Conservation (phyloP, 2,888 invertebrate species). For the Argyra leucocephala region DNA sequence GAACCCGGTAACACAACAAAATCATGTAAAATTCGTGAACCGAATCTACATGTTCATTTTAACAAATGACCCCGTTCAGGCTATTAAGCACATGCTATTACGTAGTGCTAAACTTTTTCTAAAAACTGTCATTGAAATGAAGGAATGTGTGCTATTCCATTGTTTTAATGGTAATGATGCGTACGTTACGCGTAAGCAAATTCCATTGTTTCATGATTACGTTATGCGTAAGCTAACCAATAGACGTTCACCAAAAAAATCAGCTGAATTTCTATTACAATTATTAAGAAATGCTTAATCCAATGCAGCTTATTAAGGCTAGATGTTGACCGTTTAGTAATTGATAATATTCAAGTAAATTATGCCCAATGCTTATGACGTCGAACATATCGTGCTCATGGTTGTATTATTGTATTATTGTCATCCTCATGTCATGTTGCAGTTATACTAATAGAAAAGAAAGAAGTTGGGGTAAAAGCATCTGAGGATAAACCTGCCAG, state of each 20-base stretch:
- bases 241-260: constrained; percentile 98
- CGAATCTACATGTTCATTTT: constrained; percentile 97
- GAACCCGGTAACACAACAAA: constrained; percentile 95
- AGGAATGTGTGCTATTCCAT: constrained; percentile 97
- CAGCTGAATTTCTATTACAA: constrained; percentile 94
- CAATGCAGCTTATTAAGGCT: constrained; percentile 92
- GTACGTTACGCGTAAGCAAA: constrained; percentile 97
- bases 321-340: constrained; percentile 92
- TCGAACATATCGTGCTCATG: constrained; percentile 97
- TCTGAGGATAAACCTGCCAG: constrained; percentile 77
- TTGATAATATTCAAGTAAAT: constrained; percentile 96
- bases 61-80: constrained; percentile 97
- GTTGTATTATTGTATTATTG: constrained; percentile 99
- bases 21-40: constrained; percentile 97
- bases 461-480: constrained; percentile 82
- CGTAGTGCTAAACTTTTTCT: constrained; percentile 88
- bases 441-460: constrained; percentile 91
- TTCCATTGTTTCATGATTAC: no score
- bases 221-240: constrained; percentile 88
- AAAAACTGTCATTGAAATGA: constrained; percentile 90
- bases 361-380: constrained; percentile 94
- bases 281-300: constrained; percentile 96
- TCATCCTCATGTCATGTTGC: constrained; percentile 98
- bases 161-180: constrained; percentile 92
- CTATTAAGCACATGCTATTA: constrained; percentile 87